phyloP scores from a whole-genome alignment of 2,113 vertebrate species.

The Neolamprologus hecqui region DNA sequence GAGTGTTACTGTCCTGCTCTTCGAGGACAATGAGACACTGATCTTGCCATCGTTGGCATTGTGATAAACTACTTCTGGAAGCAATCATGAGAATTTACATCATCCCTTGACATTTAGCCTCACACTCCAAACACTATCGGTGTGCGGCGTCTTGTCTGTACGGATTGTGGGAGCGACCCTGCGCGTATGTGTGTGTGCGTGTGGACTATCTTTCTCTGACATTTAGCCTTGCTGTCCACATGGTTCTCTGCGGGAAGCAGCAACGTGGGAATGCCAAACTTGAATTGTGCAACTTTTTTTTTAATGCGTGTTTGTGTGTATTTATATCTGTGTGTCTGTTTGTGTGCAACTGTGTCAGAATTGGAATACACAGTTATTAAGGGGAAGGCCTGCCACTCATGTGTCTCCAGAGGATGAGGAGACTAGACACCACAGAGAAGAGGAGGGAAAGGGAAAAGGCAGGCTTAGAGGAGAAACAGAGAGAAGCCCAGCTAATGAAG shows the following conservation, averaged over 20 bases:
- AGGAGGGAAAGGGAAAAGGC: conserved; percentile 9
- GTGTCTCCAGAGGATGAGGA: conserved; percentile 61
- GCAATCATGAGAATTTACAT: conserved; percentile 64
- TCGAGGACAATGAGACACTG: conserved; percentile 26
- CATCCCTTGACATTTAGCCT: conserved; percentile 66
- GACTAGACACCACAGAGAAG: conserved; percentile 48
- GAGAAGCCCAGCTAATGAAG: conserved; percentile 61
- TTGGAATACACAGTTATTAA: conserved; percentile 65
- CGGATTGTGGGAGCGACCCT: not conserved
- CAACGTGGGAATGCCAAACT: conserved; percentile 59
- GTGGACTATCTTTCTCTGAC: conserved; percentile 58
- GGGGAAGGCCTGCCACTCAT: conserved; percentile 65
- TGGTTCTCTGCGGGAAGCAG: conserved; percentile 30
- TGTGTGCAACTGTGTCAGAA: conserved; percentile 41
- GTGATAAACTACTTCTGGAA: conserved; percentile 58
- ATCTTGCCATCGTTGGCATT: conserved; percentile 24
- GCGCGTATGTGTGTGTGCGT: not conserved
- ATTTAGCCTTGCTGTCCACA: conserved; percentile 63
- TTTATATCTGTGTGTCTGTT: conserved; percentile 2
- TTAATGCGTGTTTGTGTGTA: not conserved
- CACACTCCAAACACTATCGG: conserved; percentile 45
- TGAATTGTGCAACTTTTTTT: conserved; percentile 35
- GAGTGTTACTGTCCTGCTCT: not conserved
- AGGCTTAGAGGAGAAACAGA: conserved; percentile 29
- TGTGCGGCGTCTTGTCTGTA: conserved; percentile 4